Base-by-base conservation (phyloP, 2,113 vertebrate species). In the Gasterosteus aculeatus region DNA sequence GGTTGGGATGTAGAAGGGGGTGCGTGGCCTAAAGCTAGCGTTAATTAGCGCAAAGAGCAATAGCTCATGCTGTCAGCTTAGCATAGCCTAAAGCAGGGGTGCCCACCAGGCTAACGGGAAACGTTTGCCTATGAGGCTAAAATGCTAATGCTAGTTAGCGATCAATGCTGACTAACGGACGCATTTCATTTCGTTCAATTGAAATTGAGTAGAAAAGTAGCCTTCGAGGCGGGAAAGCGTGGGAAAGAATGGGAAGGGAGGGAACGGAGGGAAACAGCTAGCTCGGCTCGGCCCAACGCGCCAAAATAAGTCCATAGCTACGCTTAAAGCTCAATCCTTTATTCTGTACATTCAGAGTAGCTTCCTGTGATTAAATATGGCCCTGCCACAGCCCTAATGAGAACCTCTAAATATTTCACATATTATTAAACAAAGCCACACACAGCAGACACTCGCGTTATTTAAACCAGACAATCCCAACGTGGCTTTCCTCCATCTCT, bases 401-500 rank as follows among this genome's bases (percentile, higher is more conserved):
- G n/a, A 69, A 62, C 18, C 62, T 78, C 63, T 57, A 29, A 61
- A 57, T 64, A 62, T 71, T 71, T 76, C 12, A 42, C 51, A 14
- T n/a, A 29, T 38, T 53, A 72, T 11, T 42, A 38, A 65, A 10
- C 18, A 64, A 51, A 70, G 22, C 51, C 16, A 38, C 67, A 26
- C 5, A 62, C 15, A 42, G 39, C 64, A 44, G 19, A 74, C 8
- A 15, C 26, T 33, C 71, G 16, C 19, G 58, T 72, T 41, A 26
- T 29, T 22, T 15, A 19, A 56, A 19, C 7, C 53, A 29, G 35
- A 9, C 41, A 74, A 35, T 68, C 2, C n/a, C 8, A 57, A 66
- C 63, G 39, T 5, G 16, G 16, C 47, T 51, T 51, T 49, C 53
- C n/a, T 81, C 66, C 53, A 61, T 79, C 62, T 64, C 77, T 72